A percentile compares a stretch with the other conserved stretches of the same genome.
phyloP scores from a whole-genome alignment of 2,888 invertebrate genomes.

The Cephus rjabovi region DNA sequence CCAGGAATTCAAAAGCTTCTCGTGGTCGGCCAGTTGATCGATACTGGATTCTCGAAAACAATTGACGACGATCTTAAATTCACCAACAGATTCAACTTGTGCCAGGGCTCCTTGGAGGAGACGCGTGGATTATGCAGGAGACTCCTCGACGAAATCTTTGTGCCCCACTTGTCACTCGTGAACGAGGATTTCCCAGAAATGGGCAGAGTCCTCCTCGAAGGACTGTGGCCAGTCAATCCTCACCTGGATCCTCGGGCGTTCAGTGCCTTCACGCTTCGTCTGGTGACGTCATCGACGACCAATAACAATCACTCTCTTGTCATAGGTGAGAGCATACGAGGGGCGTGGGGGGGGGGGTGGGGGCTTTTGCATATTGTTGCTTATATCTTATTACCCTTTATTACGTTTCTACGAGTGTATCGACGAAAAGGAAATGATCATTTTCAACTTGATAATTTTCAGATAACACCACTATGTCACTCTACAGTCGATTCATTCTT shows the following conservation, averaged over 20 bases:
- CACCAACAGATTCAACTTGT: conserved; percentile 75
- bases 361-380: background rate
- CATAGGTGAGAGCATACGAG: no score
- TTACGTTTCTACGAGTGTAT: background rate
- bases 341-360: no score
- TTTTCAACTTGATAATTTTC: conserved; percentile 27
- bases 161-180: conserved; percentile 72
- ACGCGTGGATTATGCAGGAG: conserved; percentile 72
- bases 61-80: no score
- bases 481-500: conserved; percentile 59
- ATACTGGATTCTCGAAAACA: no score
- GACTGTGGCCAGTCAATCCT: conserved; percentile 78
- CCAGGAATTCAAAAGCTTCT: conserved; percentile 11
- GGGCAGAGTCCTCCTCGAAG: conserved; percentile 74
- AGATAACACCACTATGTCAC: conserved; percentile 47
- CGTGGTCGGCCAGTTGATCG: background rate
- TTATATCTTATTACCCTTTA: background rate
- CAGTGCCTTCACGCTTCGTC: conserved; percentile 70
- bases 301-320: conserved; percentile 58
- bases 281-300: conserved; percentile 62
- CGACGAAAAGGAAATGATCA: background rate
- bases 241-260: conserved; percentile 71
- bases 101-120: conserved; percentile 73
- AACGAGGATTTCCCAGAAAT: conserved; percentile 75
- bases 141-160: conserved; percentile 71